These are phyloP conservation scores for Hypercompe scribonia DNA, from an alignment of 2,888 invertebrate species.

Conservation along the genomic window DNA sequence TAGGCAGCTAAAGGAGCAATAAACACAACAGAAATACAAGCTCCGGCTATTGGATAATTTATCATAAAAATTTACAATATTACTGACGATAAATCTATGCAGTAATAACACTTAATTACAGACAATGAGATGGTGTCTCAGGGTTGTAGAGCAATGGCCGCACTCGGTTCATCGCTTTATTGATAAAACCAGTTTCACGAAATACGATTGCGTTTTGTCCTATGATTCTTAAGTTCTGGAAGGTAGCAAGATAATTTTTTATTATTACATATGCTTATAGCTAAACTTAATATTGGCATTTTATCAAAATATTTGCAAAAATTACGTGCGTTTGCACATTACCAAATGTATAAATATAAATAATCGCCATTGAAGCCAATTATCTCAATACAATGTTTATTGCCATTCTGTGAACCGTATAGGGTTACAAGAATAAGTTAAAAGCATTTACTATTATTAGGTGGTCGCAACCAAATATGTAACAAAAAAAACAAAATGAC, in stretches of 20 bases:
- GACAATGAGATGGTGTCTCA: constrained; percentile 31
- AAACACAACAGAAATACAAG: background rate
- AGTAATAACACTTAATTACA: background rate
- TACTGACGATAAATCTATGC: constrained; percentile 11
- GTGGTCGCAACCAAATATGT: constrained; percentile 8
- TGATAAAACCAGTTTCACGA: constrained; percentile 68
- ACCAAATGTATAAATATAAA: background rate
- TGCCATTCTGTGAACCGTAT: constrained; percentile 3
- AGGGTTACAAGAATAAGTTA: constrained; percentile 7
- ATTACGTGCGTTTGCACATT: background rate
- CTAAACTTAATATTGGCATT: background rate
- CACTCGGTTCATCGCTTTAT: constrained; percentile 53
- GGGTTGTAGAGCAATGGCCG: constrained; percentile 67
- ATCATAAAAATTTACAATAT: background rate
- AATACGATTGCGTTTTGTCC: constrained; percentile 51
- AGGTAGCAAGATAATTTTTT: background rate
- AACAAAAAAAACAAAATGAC: constrained; percentile 50
- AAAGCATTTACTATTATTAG: constrained; percentile 27
- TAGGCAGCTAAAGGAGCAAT: background rate
- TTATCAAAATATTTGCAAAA: background rate
- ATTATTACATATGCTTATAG: background rate
- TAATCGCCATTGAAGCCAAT: background rate
- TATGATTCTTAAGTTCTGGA: constrained; percentile 46
- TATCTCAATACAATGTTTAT: constrained; percentile 5
- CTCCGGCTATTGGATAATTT: background rate